These are phyloP conservation scores for Steinernema feltiae DNA, from an alignment of 1,140 invertebrate species.

Conservation along the genomic window DNA sequence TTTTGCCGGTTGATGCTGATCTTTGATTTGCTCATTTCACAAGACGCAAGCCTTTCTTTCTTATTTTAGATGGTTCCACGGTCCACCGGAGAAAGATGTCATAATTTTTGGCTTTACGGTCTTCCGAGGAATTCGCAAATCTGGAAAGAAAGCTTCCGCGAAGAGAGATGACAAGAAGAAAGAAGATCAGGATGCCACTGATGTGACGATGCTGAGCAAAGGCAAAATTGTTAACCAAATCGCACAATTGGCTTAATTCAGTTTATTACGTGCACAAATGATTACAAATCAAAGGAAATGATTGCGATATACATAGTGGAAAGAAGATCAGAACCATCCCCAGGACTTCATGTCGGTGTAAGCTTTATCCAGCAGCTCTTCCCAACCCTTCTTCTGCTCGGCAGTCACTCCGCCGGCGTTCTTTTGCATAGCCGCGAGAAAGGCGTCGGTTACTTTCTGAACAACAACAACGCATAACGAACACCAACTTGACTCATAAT, in stretches of 20 bases:
- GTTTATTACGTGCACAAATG: background rate
- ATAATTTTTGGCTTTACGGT: conserved; percentile 15
- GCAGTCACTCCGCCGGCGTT: conserved; percentile 44
- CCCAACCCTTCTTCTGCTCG: conserved; percentile 51
- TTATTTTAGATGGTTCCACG: conserved; percentile 7
- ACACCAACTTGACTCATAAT: background rate
- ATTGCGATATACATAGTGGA: background rate
- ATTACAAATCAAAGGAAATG: too few species aligned
- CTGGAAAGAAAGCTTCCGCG: background rate
- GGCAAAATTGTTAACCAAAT: background rate
- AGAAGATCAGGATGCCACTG: background rate
- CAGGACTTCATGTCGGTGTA: conserved; percentile 48
- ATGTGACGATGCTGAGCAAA: background rate
- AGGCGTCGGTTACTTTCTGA: conserved; percentile 47
- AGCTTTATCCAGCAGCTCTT: conserved; percentile 46
- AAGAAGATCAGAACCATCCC: conserved; percentile 38
- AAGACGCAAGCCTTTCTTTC: background rate
- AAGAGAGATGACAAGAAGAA: background rate
- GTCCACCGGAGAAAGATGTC: conserved; percentile 14
- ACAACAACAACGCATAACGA: conserved; percentile 21
- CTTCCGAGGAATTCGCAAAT: conserved; percentile 4
- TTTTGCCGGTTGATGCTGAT: too few species aligned
- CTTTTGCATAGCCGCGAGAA: conserved; percentile 42
- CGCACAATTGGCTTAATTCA: background rate
- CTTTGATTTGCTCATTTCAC: too few species aligned